Evolutionary conservation across 1,140 invertebrate genomes (phyloP), one percentile per base, ranked within the genome.

Genomic region (Tetragonula clypearis): DNA sequence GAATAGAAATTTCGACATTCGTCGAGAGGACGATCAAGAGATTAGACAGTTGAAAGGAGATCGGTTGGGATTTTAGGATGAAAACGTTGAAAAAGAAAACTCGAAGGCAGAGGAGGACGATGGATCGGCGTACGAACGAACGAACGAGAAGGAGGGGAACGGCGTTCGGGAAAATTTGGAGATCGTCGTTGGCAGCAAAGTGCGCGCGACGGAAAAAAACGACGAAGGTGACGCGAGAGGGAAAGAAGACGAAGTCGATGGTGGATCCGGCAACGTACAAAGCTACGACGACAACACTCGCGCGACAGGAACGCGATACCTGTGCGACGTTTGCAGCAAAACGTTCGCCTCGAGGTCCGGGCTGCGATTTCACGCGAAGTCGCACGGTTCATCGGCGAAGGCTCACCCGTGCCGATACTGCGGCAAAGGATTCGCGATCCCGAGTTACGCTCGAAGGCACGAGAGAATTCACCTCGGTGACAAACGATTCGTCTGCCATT

Each of bases 261-360:
- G 11, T 62, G 14, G 9, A 35, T 35, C 35, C 21, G 8, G 8
- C n/a, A 15, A n/a, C 1, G 41, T n/a, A 1, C 14, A 62, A 15
- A 41, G 3, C 2, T 21, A 9, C 21, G 26, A 1, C 5, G 5
- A 66, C n/a, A n/a, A n/a, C 21, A 19, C 23, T 12, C 14, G 11
- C 3, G 12, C n/a, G 60, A 1, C 60, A 12, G 4, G 35, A 53
- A 14, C 21, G 5, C 85, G 58, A 56, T 90, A 88, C 79, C 55
- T 90, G 6, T 90, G 88, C n/a, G 82, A 90, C 9, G 12, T 86
- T 68, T 93, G 91, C 23, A 91, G 88, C 71, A 92, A 91, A 76
- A 87, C 85, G n/a, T 92, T 92, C 77, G 84, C 76, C 19, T 90
- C 90, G 0, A 86, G 89, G 56, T 88, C 90, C 14, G 91, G 92